Base-by-base conservation (phyloP, 2,113 vertebrate genomes). In the Cephalophus harveyi region DNA sequence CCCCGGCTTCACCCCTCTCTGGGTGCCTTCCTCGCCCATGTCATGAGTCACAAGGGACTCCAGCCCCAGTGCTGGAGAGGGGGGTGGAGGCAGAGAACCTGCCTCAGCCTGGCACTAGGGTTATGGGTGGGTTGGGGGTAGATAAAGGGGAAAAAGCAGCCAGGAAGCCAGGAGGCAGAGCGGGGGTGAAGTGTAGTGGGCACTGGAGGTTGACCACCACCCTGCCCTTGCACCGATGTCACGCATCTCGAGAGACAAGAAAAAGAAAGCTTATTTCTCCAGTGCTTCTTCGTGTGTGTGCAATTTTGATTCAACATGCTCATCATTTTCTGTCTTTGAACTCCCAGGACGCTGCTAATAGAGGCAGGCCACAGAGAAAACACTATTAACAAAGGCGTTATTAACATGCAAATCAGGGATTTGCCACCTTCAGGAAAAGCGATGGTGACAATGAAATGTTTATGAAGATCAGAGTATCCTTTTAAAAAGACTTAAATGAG, bases 381-480 rank as follows among this genome's bases (percentile, higher is more conserved):
- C 6, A 27, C 33, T 2, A 5, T 30, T 30, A 76, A 15, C 40
- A 64, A 48, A 40, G 55, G 33, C 6, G 40, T 86, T 91, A 50
- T 54, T 92, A 83, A 89, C 67, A 67, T 83, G 88, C 60, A 59
- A 55, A 60, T 89, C n/a, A 57, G 40, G 40, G 59, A 82, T 40
- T 71, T 10, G 30, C 48, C 79, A 83, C 71, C 46, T 92, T 83
- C 55, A 50, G 67, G 60, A 92, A 92, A 48, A 87, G 67, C 30
- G 50, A 19, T 76, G 62, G 84, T 62, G 88, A 87, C 79, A 62
- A 50, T 71, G 27, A 86, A 36, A 55, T 87, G 84, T 64, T 62
- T 89, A 36, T 48, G 60, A 89, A 94, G 94, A 87, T 78, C 88
- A 60, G 60, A 89, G 40, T n/a, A 30, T 57, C 43, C 46, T 83